phyloP scores from a whole-genome alignment of 1,140 invertebrate species.

The Anastrepha ludens region DNA sequence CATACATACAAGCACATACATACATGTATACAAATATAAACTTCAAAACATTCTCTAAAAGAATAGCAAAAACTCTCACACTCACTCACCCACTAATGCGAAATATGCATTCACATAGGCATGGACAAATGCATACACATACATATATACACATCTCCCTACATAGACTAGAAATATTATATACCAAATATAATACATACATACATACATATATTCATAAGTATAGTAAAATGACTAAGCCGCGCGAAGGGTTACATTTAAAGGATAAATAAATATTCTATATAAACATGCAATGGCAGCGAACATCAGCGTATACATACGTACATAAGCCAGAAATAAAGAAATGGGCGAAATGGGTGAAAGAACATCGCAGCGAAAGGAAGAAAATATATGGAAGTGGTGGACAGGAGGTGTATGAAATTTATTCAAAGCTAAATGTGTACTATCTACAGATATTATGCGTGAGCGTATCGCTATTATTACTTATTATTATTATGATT shows the following conservation, averaged over 20 bases:
- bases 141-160: neutral
- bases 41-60: neutral
- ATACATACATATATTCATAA: slow-evolving; percentile 25
- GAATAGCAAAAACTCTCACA: slow-evolving; percentile 8
- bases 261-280: slow-evolving; percentile 31
- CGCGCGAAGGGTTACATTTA: neutral
- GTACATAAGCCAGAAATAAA: neutral
- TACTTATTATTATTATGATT: slow-evolving; percentile 45
- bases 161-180: neutral
- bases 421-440: slow-evolving; percentile 55
- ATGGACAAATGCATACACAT: neutral
- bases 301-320: neutral
- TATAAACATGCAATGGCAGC: neutral
- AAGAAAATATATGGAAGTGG: neutral
- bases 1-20: neutral
- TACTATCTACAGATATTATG: slow-evolving; percentile 58
- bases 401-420: slow-evolving; percentile 11
- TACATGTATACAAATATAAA: neutral
- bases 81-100: neutral
- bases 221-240: slow-evolving; percentile 4
- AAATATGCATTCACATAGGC: neutral
- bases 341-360: too few relatives aligned
- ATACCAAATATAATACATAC: slow-evolving; percentile 23
- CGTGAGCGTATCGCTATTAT: slow-evolving; percentile 56
- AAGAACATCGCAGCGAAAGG: neutral